Evolutionary conservation across 2,113 vertebrate genomes (phyloP), one percentile per base, ranked within the genome.

Genomic region (Stegastes partitus): DNA sequence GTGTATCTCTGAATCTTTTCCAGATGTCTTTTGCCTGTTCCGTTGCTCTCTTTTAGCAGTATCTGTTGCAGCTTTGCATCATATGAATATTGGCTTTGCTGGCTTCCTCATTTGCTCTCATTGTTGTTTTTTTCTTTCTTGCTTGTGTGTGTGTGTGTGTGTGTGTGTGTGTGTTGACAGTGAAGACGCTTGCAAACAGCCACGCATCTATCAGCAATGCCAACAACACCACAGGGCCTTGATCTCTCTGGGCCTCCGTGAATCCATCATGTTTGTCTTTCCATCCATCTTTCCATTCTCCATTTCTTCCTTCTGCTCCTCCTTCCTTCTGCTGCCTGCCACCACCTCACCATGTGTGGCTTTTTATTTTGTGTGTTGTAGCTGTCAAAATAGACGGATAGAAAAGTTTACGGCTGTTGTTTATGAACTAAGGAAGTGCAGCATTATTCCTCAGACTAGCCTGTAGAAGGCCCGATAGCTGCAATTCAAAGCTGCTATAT

Each of bases 131-230:
- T 81, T 84, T 87, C 58, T 88, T 86, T 86, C 65, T 82, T 90
- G 72, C 3, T 11, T 87, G 72, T 86, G 80, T 71, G 90, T 90
- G 84, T 84, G 85, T 83, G 72, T 89, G 50, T 84, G 74, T 79
- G 89, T 91, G 86, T 78, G 87, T 81, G 54, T 76, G 63, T 90
- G 85, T 92, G 73, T 95, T 71, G 89, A 94, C 93, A 95, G 93
- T 95, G 93, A 93, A 89, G 87, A 87, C 82, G 89, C 83, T 93
- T 92, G 87, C 91, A 89, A 93, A 89, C 90, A 82, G 84, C 87
- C 91, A 91, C 64, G 75, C 90, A 92, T 88, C 92, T 86, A 62
- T 88, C 81, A 73, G 66, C 87, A 87, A 82, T 75, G 51, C 78
- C 84, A 86, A 62, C 82, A 64, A 4, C 90, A 88, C 70, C 88